Percentiles rank a stretch among this genome's conserved stretches.
These are phyloP conservation scores for Pseudochaenichthys georgianus DNA, from an alignment of 2,797 vertebrate species.

Conservation along the genomic window DNA sequence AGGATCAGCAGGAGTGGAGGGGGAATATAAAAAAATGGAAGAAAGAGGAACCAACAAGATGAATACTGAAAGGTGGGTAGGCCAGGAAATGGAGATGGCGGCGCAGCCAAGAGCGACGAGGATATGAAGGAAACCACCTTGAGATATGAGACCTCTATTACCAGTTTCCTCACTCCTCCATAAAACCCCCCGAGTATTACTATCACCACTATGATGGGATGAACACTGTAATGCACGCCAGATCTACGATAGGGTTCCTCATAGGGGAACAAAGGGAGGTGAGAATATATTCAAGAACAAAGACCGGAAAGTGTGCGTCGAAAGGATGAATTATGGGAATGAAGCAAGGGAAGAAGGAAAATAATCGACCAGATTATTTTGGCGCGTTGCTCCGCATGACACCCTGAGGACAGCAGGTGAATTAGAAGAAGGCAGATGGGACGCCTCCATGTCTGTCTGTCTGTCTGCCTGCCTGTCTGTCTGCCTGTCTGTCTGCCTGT, in stretches of 20 bases:
- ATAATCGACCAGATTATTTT: conserved; percentile 39
- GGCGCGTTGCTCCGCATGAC: conserved; percentile 35
- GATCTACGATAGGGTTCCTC: conserved; percentile 25
- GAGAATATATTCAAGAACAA: conserved; percentile 35
- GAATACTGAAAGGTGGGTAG: conserved; percentile 43
- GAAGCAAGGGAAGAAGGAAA: conserved; percentile 14
- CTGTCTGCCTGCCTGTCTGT: conserved; percentile 9
- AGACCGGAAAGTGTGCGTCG: conserved; percentile 1
- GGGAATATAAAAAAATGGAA: conserved; percentile 13
- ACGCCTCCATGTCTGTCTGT: conserved; percentile 28
- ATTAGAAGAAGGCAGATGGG: conserved; percentile 63
- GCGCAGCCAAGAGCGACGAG: conserved; percentile 45
- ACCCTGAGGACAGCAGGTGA: conserved; percentile 69
- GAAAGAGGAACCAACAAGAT: conserved; percentile 26
- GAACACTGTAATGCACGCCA: conserved; percentile 38
- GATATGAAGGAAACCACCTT: conserved; percentile 62
- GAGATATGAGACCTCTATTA: conserved; percentile 51
- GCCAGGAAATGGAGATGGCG: conserved; percentile 50
- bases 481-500: conserved; percentile 17
- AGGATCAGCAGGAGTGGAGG: conserved; percentile 12
- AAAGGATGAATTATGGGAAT: background rate
- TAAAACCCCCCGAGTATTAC: background rate
- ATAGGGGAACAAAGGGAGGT: conserved; percentile 9
- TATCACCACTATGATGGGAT: conserved; percentile 30
- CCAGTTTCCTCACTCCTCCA: conserved; percentile 19